Conservation (phyloP, 2,888 invertebrate genomes). For the Apamea crenata region DNA sequence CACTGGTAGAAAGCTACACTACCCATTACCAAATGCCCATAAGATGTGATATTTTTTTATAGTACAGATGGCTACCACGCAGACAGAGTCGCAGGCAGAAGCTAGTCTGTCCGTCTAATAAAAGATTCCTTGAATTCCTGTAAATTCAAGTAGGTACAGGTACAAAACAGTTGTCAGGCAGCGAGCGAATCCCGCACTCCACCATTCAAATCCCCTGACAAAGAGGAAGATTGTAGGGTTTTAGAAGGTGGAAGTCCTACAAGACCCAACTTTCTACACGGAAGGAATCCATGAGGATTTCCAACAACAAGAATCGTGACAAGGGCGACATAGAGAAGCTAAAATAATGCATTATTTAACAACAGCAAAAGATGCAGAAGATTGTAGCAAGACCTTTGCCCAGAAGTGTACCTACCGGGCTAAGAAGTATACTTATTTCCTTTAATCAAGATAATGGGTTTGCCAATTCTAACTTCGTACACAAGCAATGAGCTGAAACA, state of each 20-base stretch:
- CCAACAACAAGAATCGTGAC: not conserved
- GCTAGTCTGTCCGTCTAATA: not conserved
- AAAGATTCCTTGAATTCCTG: not conserved
- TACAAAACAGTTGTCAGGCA: not conserved
- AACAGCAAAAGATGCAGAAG: not conserved
- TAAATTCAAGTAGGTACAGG: too few species aligned
- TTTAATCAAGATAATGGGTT: not conserved
- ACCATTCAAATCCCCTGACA: not conserved
- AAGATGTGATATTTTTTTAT: too few species aligned
- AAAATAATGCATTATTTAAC: not conserved
- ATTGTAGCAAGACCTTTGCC: not conserved
- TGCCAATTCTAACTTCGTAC: not conserved
- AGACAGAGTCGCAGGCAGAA: too few species aligned
- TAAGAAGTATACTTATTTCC: not conserved
- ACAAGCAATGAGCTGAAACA: slow-evolving; percentile 1
- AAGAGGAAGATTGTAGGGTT: not conserved
- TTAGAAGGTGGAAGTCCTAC: not conserved
- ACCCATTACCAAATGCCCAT: too few species aligned
- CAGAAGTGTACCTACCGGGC: not conserved
- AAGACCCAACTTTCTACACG: too few species aligned
- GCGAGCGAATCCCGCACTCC: not conserved
- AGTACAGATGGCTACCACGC: too few species aligned
- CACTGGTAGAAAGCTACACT: too few species aligned
- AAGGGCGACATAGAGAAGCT: not conserved
- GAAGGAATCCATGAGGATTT: not conserved